These are phyloP conservation scores for Urophycis tenuis DNA, from an alignment of 2,797 vertebrate genomes.

Conservation along the genomic window DNA sequence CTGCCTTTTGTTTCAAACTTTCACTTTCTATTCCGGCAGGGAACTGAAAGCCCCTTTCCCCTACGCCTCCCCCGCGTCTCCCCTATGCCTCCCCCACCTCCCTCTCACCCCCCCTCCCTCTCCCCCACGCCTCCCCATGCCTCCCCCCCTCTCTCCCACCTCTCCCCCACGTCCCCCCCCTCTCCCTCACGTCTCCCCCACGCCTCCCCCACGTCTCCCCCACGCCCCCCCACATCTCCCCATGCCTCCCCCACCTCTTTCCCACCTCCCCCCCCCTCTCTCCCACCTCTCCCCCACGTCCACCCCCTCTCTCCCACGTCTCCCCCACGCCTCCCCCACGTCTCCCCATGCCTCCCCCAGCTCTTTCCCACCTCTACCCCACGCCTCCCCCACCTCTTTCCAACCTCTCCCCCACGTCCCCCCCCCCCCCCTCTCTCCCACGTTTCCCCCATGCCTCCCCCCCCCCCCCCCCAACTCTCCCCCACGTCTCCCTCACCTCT, in stretches of 20 bases:
- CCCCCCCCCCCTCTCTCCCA: slow-evolving; percentile 7
- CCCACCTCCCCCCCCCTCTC: too few relatives aligned
- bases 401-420: slow-evolving; percentile 41
- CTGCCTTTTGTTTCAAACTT: too few relatives aligned
- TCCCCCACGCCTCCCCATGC: neutral
- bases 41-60: neutral
- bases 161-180: slow-evolving; percentile 33
- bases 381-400: slow-evolving; percentile 28
- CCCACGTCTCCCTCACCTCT: slow-evolving; percentile 46
- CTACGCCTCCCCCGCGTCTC: too few relatives aligned
- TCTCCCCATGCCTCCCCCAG: neutral
- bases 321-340: neutral
- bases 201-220: neutral
- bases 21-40: neutral
- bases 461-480: slow-evolving; percentile 45
- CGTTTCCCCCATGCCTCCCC: neutral
- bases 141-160: too few relatives aligned
- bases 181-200: neutral
- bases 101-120: neutral
- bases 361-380: neutral
- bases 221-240: slow-evolving; percentile 44
- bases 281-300: too few relatives aligned
- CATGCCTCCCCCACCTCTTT: slow-evolving; percentile 46
- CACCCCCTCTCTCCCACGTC: too few relatives aligned
- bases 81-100: too few relatives aligned